A percentile compares a stretch with the other conserved stretches of the same genome.
These are phyloP conservation scores for Dromius quadrimaculatus DNA, from an alignment of 2,888 invertebrate genomes.

Conservation along the genomic window DNA sequence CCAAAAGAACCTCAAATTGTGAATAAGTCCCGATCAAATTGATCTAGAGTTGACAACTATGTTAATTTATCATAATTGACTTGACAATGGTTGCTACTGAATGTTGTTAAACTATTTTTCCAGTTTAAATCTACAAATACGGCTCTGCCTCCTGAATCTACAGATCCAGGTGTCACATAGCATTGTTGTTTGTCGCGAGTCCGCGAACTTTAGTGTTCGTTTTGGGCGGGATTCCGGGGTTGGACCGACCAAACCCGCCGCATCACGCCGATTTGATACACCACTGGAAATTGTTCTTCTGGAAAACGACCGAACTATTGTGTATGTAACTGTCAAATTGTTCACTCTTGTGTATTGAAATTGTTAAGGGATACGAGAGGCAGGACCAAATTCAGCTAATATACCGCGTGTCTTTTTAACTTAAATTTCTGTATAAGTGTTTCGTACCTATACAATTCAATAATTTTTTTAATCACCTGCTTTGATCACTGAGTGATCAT, in stretches of 20 bases:
- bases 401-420: too few species aligned
- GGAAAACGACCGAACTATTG: slow-evolving; percentile 6
- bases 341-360: slow-evolving; percentile 3
- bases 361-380: background rate
- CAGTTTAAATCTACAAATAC: background rate
- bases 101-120: background rate
- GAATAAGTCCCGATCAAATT: too few species aligned
- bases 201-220: slow-evolving; percentile 14
- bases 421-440: too few species aligned
- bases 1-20: too few species aligned
- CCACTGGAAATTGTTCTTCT: background rate
- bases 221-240: slow-evolving; percentile 43
- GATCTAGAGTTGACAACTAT: too few species aligned
- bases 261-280: slow-evolving; percentile 50
- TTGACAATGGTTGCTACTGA: background rate
- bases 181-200: slow-evolving; percentile 16
- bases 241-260: slow-evolving; percentile 46
- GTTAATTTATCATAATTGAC: too few species aligned
- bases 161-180: slow-evolving; percentile 1
- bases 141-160: background rate
- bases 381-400: too few species aligned
- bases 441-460: too few species aligned
- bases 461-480: too few species aligned
- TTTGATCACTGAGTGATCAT: too few species aligned
- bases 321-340: slow-evolving; percentile 2